Evolutionary conservation across 2,113 vertebrate species (phyloP).

Genomic region (Lepisosteus osseus): DNA sequence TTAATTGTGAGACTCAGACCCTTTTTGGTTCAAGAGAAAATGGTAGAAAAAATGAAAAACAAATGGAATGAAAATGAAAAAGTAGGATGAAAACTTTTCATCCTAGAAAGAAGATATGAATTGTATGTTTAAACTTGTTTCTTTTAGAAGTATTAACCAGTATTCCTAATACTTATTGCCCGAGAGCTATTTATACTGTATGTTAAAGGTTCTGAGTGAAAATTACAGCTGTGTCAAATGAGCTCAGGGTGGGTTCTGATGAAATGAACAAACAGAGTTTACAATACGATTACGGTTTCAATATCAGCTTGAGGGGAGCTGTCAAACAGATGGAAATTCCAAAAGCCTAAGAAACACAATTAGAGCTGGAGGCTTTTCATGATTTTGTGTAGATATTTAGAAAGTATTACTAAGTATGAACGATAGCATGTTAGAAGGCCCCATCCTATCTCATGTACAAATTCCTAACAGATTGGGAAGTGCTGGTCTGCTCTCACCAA

Average conservation of each 20-base stretch:
- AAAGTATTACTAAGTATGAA: constrained; percentile 39
- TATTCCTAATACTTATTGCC: background rate
- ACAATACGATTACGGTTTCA: constrained; percentile 14
- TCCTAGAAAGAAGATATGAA: background rate
- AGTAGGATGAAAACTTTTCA: background rate
- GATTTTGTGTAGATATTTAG: constrained; percentile 47
- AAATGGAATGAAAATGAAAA: too few relatives aligned
- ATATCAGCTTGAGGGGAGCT: constrained; percentile 3
- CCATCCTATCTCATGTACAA: constrained; percentile 50
- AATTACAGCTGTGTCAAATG: background rate
- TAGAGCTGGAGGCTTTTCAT: constrained; percentile 30
- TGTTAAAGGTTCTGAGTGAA: background rate
- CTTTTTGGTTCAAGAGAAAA: too few relatives aligned
- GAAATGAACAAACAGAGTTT: background rate
- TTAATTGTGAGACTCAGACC: too few relatives aligned
- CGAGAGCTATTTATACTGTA: background rate
- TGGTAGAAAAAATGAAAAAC: too few relatives aligned
- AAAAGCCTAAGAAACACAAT: constrained; percentile 14
- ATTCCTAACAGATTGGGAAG: constrained; percentile 64
- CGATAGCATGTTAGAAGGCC: constrained; percentile 48
- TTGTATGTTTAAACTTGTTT: background rate
- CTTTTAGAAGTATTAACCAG: background rate
- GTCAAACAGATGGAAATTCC: constrained; percentile 21
- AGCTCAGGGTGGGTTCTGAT: background rate
- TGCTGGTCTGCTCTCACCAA: constrained; percentile 48